Evolutionary conservation across 2,797 vertebrate genomes (phyloP), one percentile per base, ranked within the genome.

Genomic region (Hafferia zeledoni): DNA sequence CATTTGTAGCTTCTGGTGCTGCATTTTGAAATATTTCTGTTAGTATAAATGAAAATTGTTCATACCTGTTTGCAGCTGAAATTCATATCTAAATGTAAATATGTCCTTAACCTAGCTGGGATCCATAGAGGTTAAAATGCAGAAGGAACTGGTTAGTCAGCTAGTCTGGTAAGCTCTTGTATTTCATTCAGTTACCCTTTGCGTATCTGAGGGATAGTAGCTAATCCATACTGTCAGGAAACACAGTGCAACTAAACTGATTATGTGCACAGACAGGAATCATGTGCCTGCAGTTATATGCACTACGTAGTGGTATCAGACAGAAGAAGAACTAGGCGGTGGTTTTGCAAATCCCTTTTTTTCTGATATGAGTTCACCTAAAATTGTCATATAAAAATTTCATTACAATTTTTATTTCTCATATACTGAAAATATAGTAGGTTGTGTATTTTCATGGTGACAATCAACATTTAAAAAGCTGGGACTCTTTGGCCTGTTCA

Each of bases 61-160:
- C 52, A 4, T 87, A 87, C 33, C 39, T 82, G 28, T 37, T 70
- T 84, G 59, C 39, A 83, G 39, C 3, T 89, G 71, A 92, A 95
- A 83, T 56, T 52, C 30, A 4, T 70, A 83, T 89, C 71, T 93
- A 92, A 94, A 94, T 87, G 67, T 89, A 94, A 95, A 92, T 91
- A 49, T 83, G 67, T 72, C 71, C 70, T 87, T 87, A 90, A 84
- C 44, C 16, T 56, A 70, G 13, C 50, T 84, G 71, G n/a, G 22
- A 53, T 76, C 28, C 47, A 31, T 3, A n/a, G 35, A 75, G 53
- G 72, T 94, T 86, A 91, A 95, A 94, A 88, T 28, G 55, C 55
- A 84, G 70, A 91, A 72, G 55, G 55, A 95, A 72, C 41, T 67
- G 47, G 87, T 94, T 83, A 82, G 88, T 84, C 90, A 95, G 83